These are phyloP conservation scores for Drosophila anomalata DNA, from an alignment of 2,888 invertebrate species.

Conservation along the genomic window DNA sequence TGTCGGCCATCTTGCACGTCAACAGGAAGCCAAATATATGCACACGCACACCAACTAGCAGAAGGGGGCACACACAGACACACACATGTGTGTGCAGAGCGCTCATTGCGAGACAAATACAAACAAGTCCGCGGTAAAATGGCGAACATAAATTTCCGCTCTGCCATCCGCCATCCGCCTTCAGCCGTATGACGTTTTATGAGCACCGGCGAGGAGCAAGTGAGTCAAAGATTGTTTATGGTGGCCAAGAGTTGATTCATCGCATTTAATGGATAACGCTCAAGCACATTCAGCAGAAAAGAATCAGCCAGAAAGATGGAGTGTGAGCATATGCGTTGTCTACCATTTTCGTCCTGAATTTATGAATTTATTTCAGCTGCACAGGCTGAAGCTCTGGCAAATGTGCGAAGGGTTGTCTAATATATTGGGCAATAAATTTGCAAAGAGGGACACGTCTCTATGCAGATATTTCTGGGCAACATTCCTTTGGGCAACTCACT, in stretches of 20 bases:
- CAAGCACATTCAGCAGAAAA: slow-evolving; percentile 44
- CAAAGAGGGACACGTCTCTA: slow-evolving; percentile 26
- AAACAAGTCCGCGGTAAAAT: slow-evolving; percentile 61
- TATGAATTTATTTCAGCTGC: slow-evolving; percentile 43
- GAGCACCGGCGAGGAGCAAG: slow-evolving; percentile 41
- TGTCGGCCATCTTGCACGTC: slow-evolving; percentile 58
- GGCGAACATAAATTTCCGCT: slow-evolving; percentile 75
- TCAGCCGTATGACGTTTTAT: slow-evolving; percentile 58
- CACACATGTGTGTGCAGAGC: slow-evolving; percentile 5
- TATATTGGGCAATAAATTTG: slow-evolving; percentile 42
- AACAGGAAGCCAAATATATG: slow-evolving; percentile 71
- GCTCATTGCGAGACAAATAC: slow-evolving; percentile 25
- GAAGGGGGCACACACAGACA: slow-evolving; percentile 8
- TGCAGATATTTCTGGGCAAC: slow-evolving; percentile 14
- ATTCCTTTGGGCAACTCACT: slow-evolving; percentile 7
- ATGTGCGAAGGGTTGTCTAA: slow-evolving; percentile 33
- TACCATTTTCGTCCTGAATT: slow-evolving; percentile 46
- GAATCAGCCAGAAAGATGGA: slow-evolving; percentile 17
- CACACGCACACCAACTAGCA: slow-evolving; percentile 16
- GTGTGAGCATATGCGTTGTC: slow-evolving; percentile 36
- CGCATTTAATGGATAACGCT: slow-evolving; percentile 75
- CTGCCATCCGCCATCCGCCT: slow-evolving; percentile 43
- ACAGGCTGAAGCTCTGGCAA: slow-evolving; percentile 1
- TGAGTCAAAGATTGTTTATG: slow-evolving; percentile 76
- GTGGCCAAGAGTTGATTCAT: slow-evolving; percentile 76